A percentile compares a stretch with the other conserved stretches of the same genome.
Evolutionary conservation across 2,888 invertebrate genomes (phyloP).

Genomic region (Melolontha melolontha): DNA sequence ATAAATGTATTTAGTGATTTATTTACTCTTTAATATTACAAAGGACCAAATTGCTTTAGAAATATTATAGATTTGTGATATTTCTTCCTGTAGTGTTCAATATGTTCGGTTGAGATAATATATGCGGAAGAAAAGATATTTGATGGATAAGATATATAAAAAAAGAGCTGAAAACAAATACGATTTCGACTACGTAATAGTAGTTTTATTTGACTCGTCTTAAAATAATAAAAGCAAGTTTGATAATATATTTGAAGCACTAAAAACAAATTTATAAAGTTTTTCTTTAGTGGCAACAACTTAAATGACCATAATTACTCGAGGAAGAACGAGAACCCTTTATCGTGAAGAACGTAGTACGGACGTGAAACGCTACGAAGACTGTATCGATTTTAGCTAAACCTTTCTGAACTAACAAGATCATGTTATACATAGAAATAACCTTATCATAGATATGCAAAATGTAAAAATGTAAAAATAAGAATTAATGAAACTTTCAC

Average conservation of each 20-base stretch:
- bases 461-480: slow-evolving; percentile 31
- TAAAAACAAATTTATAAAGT: slow-evolving; percentile 29
- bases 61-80: no score
- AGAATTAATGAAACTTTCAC: slow-evolving; percentile 6
- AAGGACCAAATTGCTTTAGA: no score
- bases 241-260: slow-evolving; percentile 25
- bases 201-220: neutral
- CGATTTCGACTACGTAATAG: slow-evolving; percentile 6
- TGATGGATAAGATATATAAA: no score
- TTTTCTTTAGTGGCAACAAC: slow-evolving; percentile 52
- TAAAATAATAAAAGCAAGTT: neutral
- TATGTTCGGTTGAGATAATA: no score
- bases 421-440: slow-evolving; percentile 42
- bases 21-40: no score
- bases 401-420: slow-evolving; percentile 11
- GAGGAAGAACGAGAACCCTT: slow-evolving; percentile 54
- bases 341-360: slow-evolving; percentile 23
- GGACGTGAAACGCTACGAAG: slow-evolving; percentile 30
- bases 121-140: no score
- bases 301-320: slow-evolving; percentile 55
- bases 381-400: slow-evolving; percentile 34
- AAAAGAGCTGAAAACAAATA: neutral
- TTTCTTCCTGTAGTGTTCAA: no score
- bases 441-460: slow-evolving; percentile 39
- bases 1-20: no score